Base-by-base conservation (phyloP, 1,140 invertebrate genomes). In the Papilio aristodemus region DNA sequence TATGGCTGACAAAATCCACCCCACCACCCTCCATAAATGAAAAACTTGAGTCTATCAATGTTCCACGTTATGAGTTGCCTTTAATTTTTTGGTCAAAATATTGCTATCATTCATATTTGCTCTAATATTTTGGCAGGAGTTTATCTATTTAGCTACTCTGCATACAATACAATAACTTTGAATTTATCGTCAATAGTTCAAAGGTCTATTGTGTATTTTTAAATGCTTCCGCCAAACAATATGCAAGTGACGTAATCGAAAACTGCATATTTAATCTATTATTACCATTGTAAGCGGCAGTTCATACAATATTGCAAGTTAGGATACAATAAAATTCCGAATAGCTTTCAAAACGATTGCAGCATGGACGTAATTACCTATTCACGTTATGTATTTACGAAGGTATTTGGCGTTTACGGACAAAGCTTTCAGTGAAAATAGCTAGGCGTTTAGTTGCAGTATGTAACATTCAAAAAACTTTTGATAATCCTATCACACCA, bases 231-330 rank as follows among this genome's bases (percentile, higher is more conserved):
- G 10, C 38, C 13, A 0, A 38, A 39, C 22, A 25, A 11, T 54
- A 25, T 4, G 46, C 19, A 54, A 9, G 14, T 54, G 19, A 5
- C 19, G 22, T 19, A 54, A 54, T 25, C 11, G 46, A 22, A 8
- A 22, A 54, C 13, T 54, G 46, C 19, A 54, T 54, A 54, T 54
- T 54, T 54, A 54, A 54, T 22, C 17, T 19, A 54, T 54, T 54
- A 54, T 54, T 17, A 25, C 19, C 19, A 54, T 22, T 54, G 9
- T 10, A 22, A 54, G 7, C 46, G 19, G 19, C 19, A 54, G 0
- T 54, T 54, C 46, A 54, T 54, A 54, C 46, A 54, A 54, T 46
- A 46, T 54, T 54, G 46, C 19, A 54, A 54, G 22, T 54, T 54
- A 54, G 46, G 17, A 46, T 54, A 54, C 46, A 54, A 54, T 54